Conservation (phyloP, 1,140 invertebrate genomes). For the Galleria mellonella region DNA sequence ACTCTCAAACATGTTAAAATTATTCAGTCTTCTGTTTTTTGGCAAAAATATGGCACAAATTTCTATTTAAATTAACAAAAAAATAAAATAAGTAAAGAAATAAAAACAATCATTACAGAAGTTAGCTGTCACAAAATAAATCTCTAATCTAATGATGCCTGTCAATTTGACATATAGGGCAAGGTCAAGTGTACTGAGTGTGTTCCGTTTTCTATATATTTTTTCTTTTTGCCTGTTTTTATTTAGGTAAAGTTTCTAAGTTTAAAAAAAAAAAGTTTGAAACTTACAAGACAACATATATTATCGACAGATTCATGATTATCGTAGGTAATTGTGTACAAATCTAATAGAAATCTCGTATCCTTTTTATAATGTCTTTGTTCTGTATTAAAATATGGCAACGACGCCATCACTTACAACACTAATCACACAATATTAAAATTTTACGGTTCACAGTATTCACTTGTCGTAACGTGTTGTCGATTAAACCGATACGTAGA, state of each 20-base stretch:
- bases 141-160: constrained; percentile 25
- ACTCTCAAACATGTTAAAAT: constrained; percentile 61
- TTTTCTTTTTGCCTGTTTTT: constrained; percentile 4
- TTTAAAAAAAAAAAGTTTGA: constrained; percentile 16
- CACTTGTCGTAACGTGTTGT: constrained; percentile 15
- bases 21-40: constrained; percentile 62
- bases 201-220: constrained; percentile 38
- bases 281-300: constrained; percentile 68
- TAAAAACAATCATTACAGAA: constrained; percentile 15
- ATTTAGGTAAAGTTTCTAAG: neutral
- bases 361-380: constrained; percentile 90
- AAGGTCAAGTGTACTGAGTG: constrained; percentile 40
- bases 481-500: constrained; percentile 11
- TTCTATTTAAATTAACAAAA: constrained; percentile 12
- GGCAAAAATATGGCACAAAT: constrained; percentile 44
- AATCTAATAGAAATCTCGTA: constrained; percentile 85
- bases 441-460: constrained; percentile 5
- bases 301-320: constrained; percentile 83
- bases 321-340: constrained; percentile 90
- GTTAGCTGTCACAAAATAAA: constrained; percentile 4
- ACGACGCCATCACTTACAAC: constrained; percentile 54
- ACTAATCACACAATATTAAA: constrained; percentile 9
- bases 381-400: constrained; percentile 69
- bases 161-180: constrained; percentile 67
- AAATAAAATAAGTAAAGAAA: constrained; percentile 15